A percentile compares a stretch with the other conserved stretches of the same genome.
Evolutionary conservation across 92 coral and sea anemone genomes (phyloP).

Genomic region (Epizoanthus illoricatus): DNA sequence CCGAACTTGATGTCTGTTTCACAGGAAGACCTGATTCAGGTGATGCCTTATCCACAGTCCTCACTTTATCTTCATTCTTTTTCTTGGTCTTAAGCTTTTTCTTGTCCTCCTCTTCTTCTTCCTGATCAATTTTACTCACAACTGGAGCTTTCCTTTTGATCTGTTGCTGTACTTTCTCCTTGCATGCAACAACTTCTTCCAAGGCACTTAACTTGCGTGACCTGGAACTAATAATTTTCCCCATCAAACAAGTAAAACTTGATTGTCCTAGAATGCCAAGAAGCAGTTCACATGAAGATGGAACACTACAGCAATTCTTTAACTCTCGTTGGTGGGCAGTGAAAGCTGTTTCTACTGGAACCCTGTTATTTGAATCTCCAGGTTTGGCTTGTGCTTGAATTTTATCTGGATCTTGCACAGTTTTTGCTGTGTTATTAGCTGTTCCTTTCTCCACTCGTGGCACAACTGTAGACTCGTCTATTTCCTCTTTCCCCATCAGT

Average conservation of each 20-base stretch:
- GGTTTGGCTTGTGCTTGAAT: constrained; percentile 2
- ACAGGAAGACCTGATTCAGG: background rate
- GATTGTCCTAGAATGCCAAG: constrained; percentile 59
- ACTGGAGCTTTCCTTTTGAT: constrained; percentile 1
- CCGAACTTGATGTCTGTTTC: background rate
- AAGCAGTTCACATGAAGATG: constrained; percentile 53
- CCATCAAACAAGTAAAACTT: constrained; percentile 59
- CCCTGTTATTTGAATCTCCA: background rate
- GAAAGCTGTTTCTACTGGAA: background rate
- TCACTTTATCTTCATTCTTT: constrained; percentile 16
- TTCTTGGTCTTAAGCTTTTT: constrained; percentile 20
- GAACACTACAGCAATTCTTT: constrained; percentile 38
- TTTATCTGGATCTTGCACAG: background rate
- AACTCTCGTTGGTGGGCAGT: constrained; percentile 16
- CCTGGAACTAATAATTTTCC: constrained; percentile 51
- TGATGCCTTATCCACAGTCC: constrained; percentile 21
- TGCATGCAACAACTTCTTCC: background rate
- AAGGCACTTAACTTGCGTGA: constrained; percentile 38
- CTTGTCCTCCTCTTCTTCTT: constrained; percentile 23
- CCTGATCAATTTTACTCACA: constrained; percentile 33
- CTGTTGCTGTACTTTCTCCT: background rate
- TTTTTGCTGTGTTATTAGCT: background rate
- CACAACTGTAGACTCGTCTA: constrained; percentile 41
- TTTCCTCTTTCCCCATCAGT: constrained; percentile 67
- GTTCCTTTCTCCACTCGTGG: background rate